Evolutionary conservation across 2,888 invertebrate species (phyloP).

Genomic region (Steinernema scapterisci): DNA sequence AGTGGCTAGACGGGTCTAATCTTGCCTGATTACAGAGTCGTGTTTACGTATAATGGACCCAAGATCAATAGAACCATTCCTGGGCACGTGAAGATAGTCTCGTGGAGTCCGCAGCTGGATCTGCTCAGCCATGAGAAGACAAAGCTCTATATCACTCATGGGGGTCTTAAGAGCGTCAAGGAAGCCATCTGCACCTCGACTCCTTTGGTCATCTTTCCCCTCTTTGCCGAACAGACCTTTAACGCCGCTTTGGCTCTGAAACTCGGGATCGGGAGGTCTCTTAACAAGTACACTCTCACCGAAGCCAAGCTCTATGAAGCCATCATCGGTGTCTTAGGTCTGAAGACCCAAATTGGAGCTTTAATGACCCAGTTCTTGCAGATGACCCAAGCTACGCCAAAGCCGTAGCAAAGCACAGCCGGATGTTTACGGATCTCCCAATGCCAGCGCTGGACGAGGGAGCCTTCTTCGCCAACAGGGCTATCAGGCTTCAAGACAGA

Average conservation of each 20-base stretch:
- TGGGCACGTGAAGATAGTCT: conserved; percentile 32
- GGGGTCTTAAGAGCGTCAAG: conserved; percentile 36
- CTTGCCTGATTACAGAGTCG: not conserved
- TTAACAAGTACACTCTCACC: not conserved
- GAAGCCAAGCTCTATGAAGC: not conserved
- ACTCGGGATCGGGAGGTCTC: not conserved
- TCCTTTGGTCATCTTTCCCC: not conserved
- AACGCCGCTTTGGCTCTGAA: not conserved
- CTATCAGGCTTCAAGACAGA: not conserved
- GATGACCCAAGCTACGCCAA: not conserved
- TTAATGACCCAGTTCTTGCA: too few relatives aligned
- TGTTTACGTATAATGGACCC: conserved; percentile 1
- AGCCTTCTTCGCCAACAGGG: not conserved
- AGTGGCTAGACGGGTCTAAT: not conserved
- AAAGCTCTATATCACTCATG: conserved; percentile 36
- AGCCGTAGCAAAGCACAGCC: not conserved
- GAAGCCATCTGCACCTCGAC: conserved; percentile 6
- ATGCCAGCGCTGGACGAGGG: conserved; percentile 8
- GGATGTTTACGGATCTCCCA: conserved; percentile 5
- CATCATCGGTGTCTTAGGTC: not conserved
- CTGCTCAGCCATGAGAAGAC: conserved; percentile 35
- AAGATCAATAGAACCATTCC: not conserved
- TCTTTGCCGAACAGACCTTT: conserved; percentile 5
- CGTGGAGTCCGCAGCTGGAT: conserved; percentile 38
- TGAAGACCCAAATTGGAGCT: not conserved